These are phyloP conservation scores for Drosophila ustulata DNA, from an alignment of 2,888 invertebrate genomes.

Conservation along the genomic window DNA sequence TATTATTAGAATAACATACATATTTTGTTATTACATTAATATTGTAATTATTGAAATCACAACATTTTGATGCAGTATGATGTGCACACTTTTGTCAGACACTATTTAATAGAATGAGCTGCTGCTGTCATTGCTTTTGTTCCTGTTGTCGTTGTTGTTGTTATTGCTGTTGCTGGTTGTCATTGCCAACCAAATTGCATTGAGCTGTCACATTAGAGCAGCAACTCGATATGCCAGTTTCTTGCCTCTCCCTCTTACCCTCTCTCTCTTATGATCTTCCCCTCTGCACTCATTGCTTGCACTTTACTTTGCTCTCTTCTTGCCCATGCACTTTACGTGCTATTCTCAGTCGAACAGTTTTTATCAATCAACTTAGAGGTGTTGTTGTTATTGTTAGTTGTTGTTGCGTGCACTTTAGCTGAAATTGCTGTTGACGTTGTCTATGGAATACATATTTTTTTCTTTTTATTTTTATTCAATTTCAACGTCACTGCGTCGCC, in stretches of 20 bases:
- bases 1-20: no score
- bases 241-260: constrained; percentile 11
- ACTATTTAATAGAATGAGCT: constrained; percentile 66
- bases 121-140: constrained; percentile 34
- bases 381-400: constrained; percentile 64
- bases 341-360: constrained; percentile 63
- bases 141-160: constrained; percentile 44
- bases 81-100: constrained; percentile 7
- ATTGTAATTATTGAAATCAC: neutral
- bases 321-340: constrained; percentile 50
- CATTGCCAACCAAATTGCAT: constrained; percentile 80
- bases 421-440: constrained; percentile 77
- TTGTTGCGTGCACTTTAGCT: constrained; percentile 78
- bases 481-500: constrained; percentile 71
- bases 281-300: constrained; percentile 15
- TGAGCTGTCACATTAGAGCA: constrained; percentile 82
- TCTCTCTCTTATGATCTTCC: neutral
- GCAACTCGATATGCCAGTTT: constrained; percentile 72
- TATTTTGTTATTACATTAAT: no score
- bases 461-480: constrained; percentile 69
- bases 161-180: constrained; percentile 56
- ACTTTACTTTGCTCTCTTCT: constrained; percentile 36
- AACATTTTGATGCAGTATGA: neutral
- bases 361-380: constrained; percentile 79
- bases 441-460: constrained; percentile 51